Base-by-base conservation (phyloP, 2,113 vertebrate species). In the Tursiops truncatus region DNA sequence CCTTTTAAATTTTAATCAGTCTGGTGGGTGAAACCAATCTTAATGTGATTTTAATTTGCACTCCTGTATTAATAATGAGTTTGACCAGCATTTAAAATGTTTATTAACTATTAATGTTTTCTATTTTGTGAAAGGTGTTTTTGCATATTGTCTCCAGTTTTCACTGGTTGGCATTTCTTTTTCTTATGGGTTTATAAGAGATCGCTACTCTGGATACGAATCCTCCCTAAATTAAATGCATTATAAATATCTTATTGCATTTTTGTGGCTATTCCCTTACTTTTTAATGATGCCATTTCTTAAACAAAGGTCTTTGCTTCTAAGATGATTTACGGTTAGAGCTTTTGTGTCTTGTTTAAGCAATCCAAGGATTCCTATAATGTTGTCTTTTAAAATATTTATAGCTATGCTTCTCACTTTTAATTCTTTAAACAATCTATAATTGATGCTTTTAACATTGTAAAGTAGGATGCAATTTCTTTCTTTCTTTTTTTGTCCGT, bases 111-210 rank as follows among this genome's bases (percentile, higher is more conserved):
- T 13, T 60, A 13, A 10, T 3, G 6, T 6, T 8, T 25, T 38
- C 28, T n/a, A 6, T 33, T 33, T 21, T 15, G 26, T 20, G 62
- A 10, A 21, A 13, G 18, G 1, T 2, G 53, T 71, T 50, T 77
- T 44, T 13, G 2, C 6, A 7, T 4, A 3, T 5, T 6, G 13
- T 21, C 33, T 53, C 25, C 28, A 0, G 1, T 70, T 25, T 10
- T 33, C 9, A 1, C 2, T 10, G n/a, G 67, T 2, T 5, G 23
- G 18, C 14, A 1, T 6, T 13, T 0, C 56, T 13, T 7, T 63
- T 8, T 20, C 71, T 44, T 23, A 2, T 0, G 17, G 26, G n/a
- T 25, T 26, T 67, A 17, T 13, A 47, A 58, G 28, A 11, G 14
- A 2, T 47, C 1, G 4, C 31, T 15, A 0, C 23, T 50, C 63